phyloP scores from a whole-genome alignment of 1,140 invertebrate genomes.

The silkworm (Bombyx mori) region ASM3026992v2 NC_085121.1:13923501-13924000 shows the following conservation, averaged over 20 bases:
- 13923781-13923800: background rate
- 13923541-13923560: slow-evolving; percentile 60
- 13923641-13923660: slow-evolving; percentile 66
- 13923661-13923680: slow-evolving; percentile 63
- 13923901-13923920: too few relatives aligned
- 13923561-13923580: slow-evolving; percentile 70
- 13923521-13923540: slow-evolving; percentile 66
- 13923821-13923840: too few relatives aligned
- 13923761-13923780: slow-evolving; percentile 19
- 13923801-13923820: too few relatives aligned
- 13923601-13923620: slow-evolving; percentile 70
- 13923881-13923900: too few relatives aligned
- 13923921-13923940: too few relatives aligned
- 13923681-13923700: slow-evolving; percentile 56
- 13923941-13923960: too few relatives aligned
- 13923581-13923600: slow-evolving; percentile 70
- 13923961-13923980: too few relatives aligned
- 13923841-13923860: too few relatives aligned
- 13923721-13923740: slow-evolving; percentile 45
- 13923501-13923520: slow-evolving; percentile 39
- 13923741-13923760: slow-evolving; percentile 16
- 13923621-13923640: slow-evolving; percentile 67
- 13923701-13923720: slow-evolving; percentile 55
- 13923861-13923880: too few relatives aligned
- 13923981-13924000: too few relatives aligned